Conservation (phyloP, 2,113 vertebrate species). For the Chitala chitala region DNA sequence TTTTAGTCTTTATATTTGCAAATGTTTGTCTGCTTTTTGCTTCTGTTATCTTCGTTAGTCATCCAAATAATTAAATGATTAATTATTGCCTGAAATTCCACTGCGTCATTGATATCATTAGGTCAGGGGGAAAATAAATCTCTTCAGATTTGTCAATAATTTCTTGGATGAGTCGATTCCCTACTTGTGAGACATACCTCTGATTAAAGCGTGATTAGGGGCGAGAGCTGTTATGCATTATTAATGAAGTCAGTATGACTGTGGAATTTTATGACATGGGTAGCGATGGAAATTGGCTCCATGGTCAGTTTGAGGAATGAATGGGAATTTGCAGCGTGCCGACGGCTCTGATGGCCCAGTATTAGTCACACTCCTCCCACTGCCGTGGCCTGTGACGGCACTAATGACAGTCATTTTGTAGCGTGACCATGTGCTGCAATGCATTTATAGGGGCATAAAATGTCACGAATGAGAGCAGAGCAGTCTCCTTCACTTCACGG, state of each 20-base stretch:
- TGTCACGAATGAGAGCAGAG: conserved; percentile 61
- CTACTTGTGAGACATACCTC: conserved; percentile 64
- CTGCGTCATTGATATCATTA: conserved; percentile 53
- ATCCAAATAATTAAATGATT: conserved; percentile 2
- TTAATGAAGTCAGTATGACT: conserved; percentile 89
- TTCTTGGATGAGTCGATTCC: conserved; percentile 65
- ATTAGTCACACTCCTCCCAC: conserved; percentile 82
- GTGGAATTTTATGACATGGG: conserved; percentile 82
- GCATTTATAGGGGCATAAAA: conserved; percentile 72
- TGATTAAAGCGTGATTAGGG: conserved; percentile 81
- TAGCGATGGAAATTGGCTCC: conserved; percentile 83
- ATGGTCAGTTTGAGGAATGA: conserved; percentile 92
- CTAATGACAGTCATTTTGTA: conserved; percentile 90
- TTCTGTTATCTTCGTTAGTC: background rate
- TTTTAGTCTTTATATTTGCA: background rate
- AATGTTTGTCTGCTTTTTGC: background rate
- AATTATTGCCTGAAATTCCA: conserved; percentile 37
- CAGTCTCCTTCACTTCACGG: conserved; percentile 49
- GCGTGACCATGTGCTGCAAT: conserved; percentile 74
- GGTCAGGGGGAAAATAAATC: conserved; percentile 61
- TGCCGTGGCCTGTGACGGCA: conserved; percentile 72
- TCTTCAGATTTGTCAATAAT: conserved; percentile 61
- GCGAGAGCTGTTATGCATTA: conserved; percentile 79
- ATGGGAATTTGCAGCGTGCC: conserved; percentile 71
- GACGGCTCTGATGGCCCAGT: conserved; percentile 69